A percentile compares a stretch with the other conserved stretches of the same genome.
These are phyloP conservation scores for Embidobia sp. DNA, from an alignment of 2,888 invertebrate genomes.

Conservation along the genomic window DNA sequence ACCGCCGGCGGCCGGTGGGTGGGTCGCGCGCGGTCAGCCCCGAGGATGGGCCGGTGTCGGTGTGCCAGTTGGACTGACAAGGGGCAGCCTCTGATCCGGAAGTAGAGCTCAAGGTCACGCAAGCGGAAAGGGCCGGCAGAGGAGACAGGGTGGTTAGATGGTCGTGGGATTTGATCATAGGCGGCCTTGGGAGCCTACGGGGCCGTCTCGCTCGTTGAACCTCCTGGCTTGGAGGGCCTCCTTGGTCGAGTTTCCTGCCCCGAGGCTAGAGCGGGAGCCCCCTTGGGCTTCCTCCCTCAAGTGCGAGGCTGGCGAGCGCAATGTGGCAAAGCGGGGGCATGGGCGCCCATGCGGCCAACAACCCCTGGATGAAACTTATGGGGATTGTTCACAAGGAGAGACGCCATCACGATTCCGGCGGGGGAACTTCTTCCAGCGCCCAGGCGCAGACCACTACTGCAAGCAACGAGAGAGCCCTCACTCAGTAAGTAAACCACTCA, in stretches of 20 bases:
- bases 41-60: conserved; percentile 34
- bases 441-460: conserved; percentile 81
- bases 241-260: conserved; percentile 64
- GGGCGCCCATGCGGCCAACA: conserved; percentile 89
- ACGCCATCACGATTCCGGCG: conserved; percentile 85
- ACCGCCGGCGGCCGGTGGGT: conserved; percentile 16
- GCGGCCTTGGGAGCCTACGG: conserved; percentile 80
- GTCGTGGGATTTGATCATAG: conserved; percentile 76
- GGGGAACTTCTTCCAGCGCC: conserved; percentile 81
- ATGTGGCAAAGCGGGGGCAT: conserved; percentile 91
- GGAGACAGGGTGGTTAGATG: conserved; percentile 76
- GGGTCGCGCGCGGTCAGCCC: conserved; percentile 20
- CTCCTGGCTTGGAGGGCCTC: conserved; percentile 60
- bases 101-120: conserved; percentile 25
- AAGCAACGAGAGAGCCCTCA: conserved; percentile 86
- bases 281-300: conserved; percentile 72
- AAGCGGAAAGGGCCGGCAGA: conserved; percentile 29
- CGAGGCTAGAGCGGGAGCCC: conserved; percentile 72
- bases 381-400: conserved; percentile 90
- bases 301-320: conserved; percentile 81
- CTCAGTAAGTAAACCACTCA: conserved; percentile 84
- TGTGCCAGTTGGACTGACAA: conserved; percentile 2
- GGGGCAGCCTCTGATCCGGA: not conserved
- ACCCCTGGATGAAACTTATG: conserved; percentile 92
- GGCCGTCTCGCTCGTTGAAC: conserved; percentile 72